A percentile compares a stretch with the other conserved stretches of the same genome.
These are phyloP conservation scores for Manis pentadactyla DNA, from an alignment of 2,797 vertebrate genomes.

Conservation along the genomic window DNA sequence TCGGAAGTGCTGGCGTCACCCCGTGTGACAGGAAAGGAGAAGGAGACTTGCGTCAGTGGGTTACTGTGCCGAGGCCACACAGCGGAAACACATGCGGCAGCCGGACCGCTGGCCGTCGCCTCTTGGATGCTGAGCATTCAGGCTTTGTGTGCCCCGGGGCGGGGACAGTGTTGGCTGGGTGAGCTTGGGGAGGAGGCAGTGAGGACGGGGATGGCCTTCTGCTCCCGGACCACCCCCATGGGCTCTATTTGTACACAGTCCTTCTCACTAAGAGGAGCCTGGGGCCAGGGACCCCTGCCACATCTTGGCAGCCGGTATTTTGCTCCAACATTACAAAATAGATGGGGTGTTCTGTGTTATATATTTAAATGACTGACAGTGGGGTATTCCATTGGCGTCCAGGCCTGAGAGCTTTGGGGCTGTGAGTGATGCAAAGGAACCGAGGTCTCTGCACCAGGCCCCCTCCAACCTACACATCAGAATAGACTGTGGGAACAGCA, in stretches of 20 bases:
- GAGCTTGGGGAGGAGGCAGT: not conserved
- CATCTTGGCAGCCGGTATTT: not conserved
- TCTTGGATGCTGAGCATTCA: not conserved
- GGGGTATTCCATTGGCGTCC: not conserved
- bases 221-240: rapidly evolving
- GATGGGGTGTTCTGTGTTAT: not conserved
- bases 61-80: not conserved
- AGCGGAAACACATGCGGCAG: not conserved
- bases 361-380: not conserved
- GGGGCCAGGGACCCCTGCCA: not conserved
- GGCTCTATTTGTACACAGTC: not conserved
- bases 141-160: no score
- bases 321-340: no score
- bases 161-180: not conserved
- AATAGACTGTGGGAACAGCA: not conserved
- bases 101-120: not conserved
- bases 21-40: not conserved
- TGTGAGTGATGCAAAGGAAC: not conserved
- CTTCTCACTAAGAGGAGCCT: not conserved
- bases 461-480: not conserved
- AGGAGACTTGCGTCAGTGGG: rapidly evolving
- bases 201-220: not conserved
- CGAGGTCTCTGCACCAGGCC: not conserved
- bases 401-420: not conserved
- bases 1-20: not conserved